Conservation (phyloP, 2,888 invertebrate species). For the Andrena chrysosceles region DNA sequence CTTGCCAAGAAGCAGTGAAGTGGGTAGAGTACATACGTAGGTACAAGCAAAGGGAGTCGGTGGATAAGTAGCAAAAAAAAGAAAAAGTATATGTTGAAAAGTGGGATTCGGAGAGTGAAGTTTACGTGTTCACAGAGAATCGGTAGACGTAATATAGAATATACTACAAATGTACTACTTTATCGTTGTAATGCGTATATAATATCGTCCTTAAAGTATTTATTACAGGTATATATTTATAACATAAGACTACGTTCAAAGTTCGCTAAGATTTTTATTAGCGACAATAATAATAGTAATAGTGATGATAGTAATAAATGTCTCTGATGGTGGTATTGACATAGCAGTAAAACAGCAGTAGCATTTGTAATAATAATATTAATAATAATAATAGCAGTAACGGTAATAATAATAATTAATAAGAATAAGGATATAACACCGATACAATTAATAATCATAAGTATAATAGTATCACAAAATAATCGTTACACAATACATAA, state of each 20-base stretch:
- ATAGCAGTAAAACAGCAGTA: slow-evolving; percentile 60
- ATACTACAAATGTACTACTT: slow-evolving; percentile 48
- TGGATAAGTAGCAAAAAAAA: background rate
- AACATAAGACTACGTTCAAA: slow-evolving; percentile 70
- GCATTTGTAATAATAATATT: slow-evolving; percentile 47
- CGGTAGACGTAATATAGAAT: slow-evolving; percentile 59
- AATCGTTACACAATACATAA: slow-evolving; percentile 73
- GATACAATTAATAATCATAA: slow-evolving; percentile 62
- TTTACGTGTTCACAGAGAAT: slow-evolving; percentile 55
- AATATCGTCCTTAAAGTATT: slow-evolving; percentile 70
- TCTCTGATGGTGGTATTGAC: slow-evolving; percentile 53
- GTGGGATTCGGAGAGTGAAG: background rate
- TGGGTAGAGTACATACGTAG: background rate
- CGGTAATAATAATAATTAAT: slow-evolving; percentile 53
- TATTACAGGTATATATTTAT: slow-evolving; percentile 73
- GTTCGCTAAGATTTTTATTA: slow-evolving; percentile 73
- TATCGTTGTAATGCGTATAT: slow-evolving; percentile 32
- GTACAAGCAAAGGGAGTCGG: background rate
- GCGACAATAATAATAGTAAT: slow-evolving; percentile 50
- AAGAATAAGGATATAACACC: slow-evolving; percentile 57
- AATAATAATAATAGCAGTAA: slow-evolving; percentile 43
- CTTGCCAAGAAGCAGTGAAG: background rate
- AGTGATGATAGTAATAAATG: slow-evolving; percentile 52
- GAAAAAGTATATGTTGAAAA: background rate
- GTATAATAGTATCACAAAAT: slow-evolving; percentile 79